Percentiles rank a stretch among this genome's conserved stretches.
phyloP scores from a whole-genome alignment of 2,888 invertebrate genomes.

The Drosophila nigricruria region DNA sequence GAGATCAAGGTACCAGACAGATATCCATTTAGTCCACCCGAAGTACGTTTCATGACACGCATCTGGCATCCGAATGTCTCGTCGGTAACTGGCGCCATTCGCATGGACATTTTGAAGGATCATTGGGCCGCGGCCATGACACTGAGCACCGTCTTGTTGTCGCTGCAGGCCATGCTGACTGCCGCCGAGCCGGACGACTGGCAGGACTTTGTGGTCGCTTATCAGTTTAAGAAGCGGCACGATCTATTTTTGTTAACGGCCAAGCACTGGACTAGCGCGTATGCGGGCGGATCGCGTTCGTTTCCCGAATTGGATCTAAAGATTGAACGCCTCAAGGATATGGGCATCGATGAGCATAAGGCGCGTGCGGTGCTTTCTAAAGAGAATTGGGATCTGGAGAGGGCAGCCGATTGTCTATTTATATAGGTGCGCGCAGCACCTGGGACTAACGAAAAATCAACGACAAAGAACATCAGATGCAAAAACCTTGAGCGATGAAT shows the following conservation, averaged over 20 bases:
- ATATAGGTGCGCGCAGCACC: constrained; percentile 87
- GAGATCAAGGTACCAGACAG: constrained; percentile 99
- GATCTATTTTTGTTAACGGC: constrained; percentile 96
- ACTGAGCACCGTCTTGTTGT: constrained; percentile 96
- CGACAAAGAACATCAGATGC: constrained; percentile 5
- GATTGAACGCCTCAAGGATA: constrained; percentile 94
- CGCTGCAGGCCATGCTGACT: constrained; percentile 96
- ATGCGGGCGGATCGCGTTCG: constrained; percentile 93
- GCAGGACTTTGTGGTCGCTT: constrained; percentile 98
- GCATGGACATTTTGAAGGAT: constrained; percentile 98
- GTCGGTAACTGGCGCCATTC: constrained; percentile 98
- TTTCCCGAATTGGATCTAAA: constrained; percentile 94
- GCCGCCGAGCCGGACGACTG: constrained; percentile 97
- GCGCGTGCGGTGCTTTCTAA: constrained; percentile 96
- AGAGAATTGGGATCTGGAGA: constrained; percentile 96
- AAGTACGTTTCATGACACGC: constrained; percentile 98
- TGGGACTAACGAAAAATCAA: constrained; percentile 10
- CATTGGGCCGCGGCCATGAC: constrained; percentile 99
- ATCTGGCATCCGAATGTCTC: constrained; percentile 99
- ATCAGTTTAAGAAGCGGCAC: constrained; percentile 96
- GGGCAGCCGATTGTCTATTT: constrained; percentile 95
- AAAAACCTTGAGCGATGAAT: constrained; percentile 8
- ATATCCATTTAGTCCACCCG: constrained; percentile 99
- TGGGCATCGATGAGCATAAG: constrained; percentile 96
- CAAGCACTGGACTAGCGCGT: constrained; percentile 97